Conservation (phyloP, 2,888 invertebrate genomes). For the Synergus japonicus region DNA sequence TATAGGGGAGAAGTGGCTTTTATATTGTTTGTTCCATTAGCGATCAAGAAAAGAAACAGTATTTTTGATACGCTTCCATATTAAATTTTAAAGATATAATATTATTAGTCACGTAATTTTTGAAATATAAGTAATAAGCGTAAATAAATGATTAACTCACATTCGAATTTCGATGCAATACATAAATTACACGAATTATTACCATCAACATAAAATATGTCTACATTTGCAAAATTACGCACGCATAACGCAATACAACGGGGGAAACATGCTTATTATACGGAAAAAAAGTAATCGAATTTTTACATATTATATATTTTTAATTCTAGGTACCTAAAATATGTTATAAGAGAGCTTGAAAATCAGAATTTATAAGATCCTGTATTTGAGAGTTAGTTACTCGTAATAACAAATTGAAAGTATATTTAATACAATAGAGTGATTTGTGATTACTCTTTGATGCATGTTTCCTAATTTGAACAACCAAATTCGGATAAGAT, state of each 20-base stretch:
- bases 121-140: not conserved
- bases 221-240: not conserved
- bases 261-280: conserved; percentile 32
- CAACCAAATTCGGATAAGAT: too few species aligned
- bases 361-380: too few species aligned
- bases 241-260: conserved; percentile 37
- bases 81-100: not conserved
- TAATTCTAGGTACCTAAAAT: not conserved
- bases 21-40: conserved; percentile 7
- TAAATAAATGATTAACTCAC: not conserved
- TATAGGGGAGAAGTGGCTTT: not conserved
- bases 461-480: not conserved
- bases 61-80: not conserved
- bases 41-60: not conserved
- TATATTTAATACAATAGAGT: not conserved
- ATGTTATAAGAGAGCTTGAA: not conserved
- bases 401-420: not conserved
- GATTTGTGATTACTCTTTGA: not conserved
- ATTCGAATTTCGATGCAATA: not conserved
- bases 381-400: too few species aligned
- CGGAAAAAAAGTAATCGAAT: not conserved
- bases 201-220: not conserved
- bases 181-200: not conserved
- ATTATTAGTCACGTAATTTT: not conserved
- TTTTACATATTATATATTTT: not conserved